These are phyloP conservation scores for Pterophyllum scalare DNA, from an alignment of 2,113 vertebrate species.

Conservation along the genomic window DNA sequence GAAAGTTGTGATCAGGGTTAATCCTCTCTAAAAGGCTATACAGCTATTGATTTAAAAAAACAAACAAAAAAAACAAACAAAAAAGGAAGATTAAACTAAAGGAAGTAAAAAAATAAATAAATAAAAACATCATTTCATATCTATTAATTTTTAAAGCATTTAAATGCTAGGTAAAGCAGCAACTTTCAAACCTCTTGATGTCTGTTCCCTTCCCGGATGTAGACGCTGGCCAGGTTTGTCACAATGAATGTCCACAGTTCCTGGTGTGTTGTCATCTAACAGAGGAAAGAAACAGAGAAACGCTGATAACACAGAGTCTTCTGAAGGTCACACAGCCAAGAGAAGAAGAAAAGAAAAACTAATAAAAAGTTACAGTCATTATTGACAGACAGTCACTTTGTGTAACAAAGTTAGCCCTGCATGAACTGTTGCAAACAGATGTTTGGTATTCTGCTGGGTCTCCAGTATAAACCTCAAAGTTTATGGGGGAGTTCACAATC, in stretches of 20 bases:
- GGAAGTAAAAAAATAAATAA: neutral
- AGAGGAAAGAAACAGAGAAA: constrained; percentile 31
- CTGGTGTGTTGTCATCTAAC: constrained; percentile 96
- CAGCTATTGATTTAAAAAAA: constrained; percentile 74
- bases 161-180: neutral
- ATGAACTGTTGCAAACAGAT: neutral
- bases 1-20: constrained; percentile 93
- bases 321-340: neutral
- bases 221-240: constrained; percentile 92
- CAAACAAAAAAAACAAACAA: neutral
- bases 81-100: neutral
- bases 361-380: neutral
- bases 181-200: constrained; percentile 88
- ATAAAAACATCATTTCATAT: too few relatives aligned
- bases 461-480: neutral
- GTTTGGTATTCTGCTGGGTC: neutral
- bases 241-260: constrained; percentile 93
- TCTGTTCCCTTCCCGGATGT: constrained; percentile 92
- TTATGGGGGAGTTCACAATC: neutral
- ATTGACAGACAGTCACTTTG: neutral
- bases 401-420: neutral
- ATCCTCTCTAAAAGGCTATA: constrained; percentile 92
- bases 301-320: neutral
- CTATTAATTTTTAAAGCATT: neutral
- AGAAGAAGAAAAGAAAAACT: neutral